phyloP scores from a whole-genome alignment of 2,797 vertebrate genomes.

The Darevskia mixta region DNA sequence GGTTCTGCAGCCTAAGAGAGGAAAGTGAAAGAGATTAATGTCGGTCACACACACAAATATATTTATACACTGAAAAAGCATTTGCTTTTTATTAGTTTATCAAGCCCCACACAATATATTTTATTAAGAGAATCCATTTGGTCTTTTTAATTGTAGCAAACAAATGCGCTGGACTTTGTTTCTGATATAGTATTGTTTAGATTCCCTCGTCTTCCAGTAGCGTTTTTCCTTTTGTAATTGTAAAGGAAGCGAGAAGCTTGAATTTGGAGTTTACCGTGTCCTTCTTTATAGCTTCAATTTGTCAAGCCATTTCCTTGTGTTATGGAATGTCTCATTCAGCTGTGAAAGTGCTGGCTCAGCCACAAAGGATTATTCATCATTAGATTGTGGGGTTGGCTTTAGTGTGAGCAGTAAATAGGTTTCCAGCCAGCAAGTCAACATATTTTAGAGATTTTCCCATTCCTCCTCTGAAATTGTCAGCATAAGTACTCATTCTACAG shows the following conservation, averaged over 20 bases:
- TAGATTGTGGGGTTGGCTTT: constrained; percentile 16
- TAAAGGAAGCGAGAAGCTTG: constrained; percentile 31
- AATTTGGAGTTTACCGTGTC: background rate
- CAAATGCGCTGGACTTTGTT: constrained; percentile 15
- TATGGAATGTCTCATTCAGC: background rate
- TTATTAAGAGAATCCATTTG: constrained; percentile 44
- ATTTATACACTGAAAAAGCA: too few relatives aligned
- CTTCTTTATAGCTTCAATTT: constrained; percentile 4
- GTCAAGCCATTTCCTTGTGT: constrained; percentile 25
- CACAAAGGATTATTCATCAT: constrained; percentile 8
- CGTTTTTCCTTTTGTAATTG: constrained; percentile 26
- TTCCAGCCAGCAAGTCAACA: constrained; percentile 13
- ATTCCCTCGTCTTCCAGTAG: background rate
- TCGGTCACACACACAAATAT: constrained; percentile 3
- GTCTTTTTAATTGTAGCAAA: constrained; percentile 20
- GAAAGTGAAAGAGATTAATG: constrained; percentile 60
- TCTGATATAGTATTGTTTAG: constrained; percentile 30
- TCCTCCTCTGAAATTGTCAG: constrained; percentile 15
- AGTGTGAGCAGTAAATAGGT: constrained; percentile 19
- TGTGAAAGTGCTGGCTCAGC: constrained; percentile 25
- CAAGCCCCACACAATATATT: constrained; percentile 38
- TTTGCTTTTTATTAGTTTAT: background rate
- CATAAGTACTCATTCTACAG: constrained; percentile 9
- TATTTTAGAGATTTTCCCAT: constrained; percentile 6
- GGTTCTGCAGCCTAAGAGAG: constrained; percentile 59